Evolutionary conservation across 2,113 vertebrate genomes (phyloP), one percentile per base, ranked within the genome.

Genomic region (Brachyistius frenatus): DNA sequence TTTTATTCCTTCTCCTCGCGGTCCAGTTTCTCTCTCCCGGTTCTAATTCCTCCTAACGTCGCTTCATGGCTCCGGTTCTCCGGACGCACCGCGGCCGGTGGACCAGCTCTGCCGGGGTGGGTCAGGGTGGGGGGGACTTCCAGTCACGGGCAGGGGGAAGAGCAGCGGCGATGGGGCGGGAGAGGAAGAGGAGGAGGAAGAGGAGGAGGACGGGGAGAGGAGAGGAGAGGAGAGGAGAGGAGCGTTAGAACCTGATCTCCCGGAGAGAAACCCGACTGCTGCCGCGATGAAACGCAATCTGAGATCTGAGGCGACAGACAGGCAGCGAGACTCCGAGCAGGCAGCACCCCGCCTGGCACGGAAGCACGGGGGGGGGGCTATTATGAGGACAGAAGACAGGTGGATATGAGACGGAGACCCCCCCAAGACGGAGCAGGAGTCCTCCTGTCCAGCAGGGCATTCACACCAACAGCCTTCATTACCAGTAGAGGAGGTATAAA

Each of bases 291-390:
- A 86, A 88, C 11, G 62, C 84, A 68, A 81, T 56, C 10, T n/a
- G 76, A 74, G 74, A 81, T 56, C 10, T n/a, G 76, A 74, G 74
- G 75, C 76, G 76, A 78, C 81, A 80, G 88, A 73, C 86, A 31
- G 11, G 0, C 16, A 60, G 80, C 85, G 80, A 31, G 71, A 58
- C 73, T 69, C 54, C 65, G 73, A 56, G 65, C 66, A 2, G 74
- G 53, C 84, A 41, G 16, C 67, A 65, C 68, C 55, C 53, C 4
- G 66, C 33, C 65, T 57, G 68, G 57, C 77, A 11, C 55, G 30
- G 14, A 3, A 9, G 10, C 32, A 2, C 32, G 23, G 1, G 55
- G 13, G 7, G 52, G 6, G 44, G 67, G 47, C 31, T 30, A 13
- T 68, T 37, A 60, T 30, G 33, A 16, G 61, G 75, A 73, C 41